These are phyloP conservation scores for Nasonia giraulti DNA, from an alignment of 1,140 invertebrate species.

Conservation along the genomic window DNA sequence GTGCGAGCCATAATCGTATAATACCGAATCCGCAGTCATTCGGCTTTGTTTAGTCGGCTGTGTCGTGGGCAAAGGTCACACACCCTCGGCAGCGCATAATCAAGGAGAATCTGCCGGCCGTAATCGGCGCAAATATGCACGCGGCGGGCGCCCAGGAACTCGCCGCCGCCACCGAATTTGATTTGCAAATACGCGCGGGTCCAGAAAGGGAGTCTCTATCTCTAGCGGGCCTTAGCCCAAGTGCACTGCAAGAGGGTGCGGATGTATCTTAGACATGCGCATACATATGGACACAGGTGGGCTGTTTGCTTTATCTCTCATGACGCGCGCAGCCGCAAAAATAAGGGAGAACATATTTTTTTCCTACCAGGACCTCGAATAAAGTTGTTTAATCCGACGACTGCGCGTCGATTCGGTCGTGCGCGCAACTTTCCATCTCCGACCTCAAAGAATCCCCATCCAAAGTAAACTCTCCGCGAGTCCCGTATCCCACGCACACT, in stretches of 20 bases:
- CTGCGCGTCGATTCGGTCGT: neutral
- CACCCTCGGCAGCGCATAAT: conserved; percentile 20
- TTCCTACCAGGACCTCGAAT: neutral
- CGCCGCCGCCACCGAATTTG: conserved; percentile 65
- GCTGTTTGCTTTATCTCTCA: neutral
- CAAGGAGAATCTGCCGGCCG: conserved; percentile 44
- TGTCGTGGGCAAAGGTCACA: conserved; percentile 20
- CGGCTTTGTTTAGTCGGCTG: neutral
- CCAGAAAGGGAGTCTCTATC: conserved; percentile 33
- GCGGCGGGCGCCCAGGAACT: conserved; percentile 43
- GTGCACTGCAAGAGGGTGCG: conserved; percentile 27
- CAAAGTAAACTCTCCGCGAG: conserved; percentile 55
- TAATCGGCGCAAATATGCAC: conserved; percentile 67
- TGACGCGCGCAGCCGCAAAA: neutral
- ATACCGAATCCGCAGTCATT: neutral
- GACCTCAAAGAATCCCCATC: conserved; percentile 42
- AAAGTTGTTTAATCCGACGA: neutral
- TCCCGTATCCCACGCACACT: conserved; percentile 57
- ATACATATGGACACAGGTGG: conserved; percentile 52
- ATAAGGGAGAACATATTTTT: neutral
- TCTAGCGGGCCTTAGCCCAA: neutral
- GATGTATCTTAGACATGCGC: conserved; percentile 47
- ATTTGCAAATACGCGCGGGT: conserved; percentile 71
- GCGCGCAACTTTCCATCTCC: conserved; percentile 8
- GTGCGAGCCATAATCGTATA: too few species aligned